A percentile compares a stretch with the other conserved stretches of the same genome.
Conservation (phyloP, 2,888 invertebrate genomes). For the Xestia sexstrigata region DNA sequence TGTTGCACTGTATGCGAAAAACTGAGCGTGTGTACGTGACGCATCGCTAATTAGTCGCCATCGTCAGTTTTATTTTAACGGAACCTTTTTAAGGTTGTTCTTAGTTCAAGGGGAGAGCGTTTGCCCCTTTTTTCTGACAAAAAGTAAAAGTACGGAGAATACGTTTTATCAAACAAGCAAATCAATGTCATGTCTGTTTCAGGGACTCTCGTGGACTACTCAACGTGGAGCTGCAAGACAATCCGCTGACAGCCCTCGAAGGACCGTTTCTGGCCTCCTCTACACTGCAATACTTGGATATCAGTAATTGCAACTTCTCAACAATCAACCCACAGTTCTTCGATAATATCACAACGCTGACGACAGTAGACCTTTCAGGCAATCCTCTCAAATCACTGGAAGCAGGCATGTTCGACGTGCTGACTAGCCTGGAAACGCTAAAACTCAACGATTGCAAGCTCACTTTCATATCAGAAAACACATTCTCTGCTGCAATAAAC, state of each 20-base stretch:
- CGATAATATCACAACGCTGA: constrained; percentile 92
- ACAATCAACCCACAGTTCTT: constrained; percentile 92
- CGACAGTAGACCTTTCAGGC: constrained; percentile 93
- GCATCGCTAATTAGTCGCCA: constrained; percentile 12
- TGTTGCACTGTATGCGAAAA: constrained; percentile 15
- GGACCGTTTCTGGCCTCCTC: constrained; percentile 92
- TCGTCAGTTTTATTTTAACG: not conserved
- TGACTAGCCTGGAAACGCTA: constrained; percentile 92
- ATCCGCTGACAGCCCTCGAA: constrained; percentile 91
- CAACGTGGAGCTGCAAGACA: constrained; percentile 93
- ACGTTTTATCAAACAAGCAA: not conserved
- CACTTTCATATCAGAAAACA: constrained; percentile 89
- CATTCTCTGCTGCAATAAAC: constrained; percentile 91
- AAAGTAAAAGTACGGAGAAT: not conserved
- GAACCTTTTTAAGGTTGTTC: not conserved
- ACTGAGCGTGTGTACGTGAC: constrained; percentile 4
- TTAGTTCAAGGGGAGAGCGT: constrained; percentile 13
- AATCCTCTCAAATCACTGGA: constrained; percentile 92
- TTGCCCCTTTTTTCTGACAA: not conserved
- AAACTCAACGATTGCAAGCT: constrained; percentile 92
- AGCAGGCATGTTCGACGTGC: constrained; percentile 91
- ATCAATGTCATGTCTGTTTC: constrained; percentile 69
- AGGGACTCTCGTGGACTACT: constrained; percentile 93
- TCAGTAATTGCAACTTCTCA: constrained; percentile 92
- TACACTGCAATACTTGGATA: constrained; percentile 92